A percentile compares a stretch with the other conserved stretches of the same genome.
Evolutionary conservation across 2,797 vertebrate genomes (phyloP).

Genomic region (Cossypha dichroa): DNA sequence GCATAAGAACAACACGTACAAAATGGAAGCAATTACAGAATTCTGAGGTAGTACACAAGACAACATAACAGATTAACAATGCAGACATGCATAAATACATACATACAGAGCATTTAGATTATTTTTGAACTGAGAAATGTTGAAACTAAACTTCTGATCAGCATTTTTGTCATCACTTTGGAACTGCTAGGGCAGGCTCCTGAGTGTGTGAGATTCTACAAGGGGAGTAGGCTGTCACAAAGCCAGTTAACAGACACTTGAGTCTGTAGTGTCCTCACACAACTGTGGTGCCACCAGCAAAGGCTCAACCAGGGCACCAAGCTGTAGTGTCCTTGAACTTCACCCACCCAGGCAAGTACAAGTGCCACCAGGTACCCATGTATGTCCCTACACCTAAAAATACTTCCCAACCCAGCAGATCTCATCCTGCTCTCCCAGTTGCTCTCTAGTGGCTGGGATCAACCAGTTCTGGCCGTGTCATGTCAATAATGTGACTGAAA

Average conservation of each 20-base stretch:
- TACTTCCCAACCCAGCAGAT: background rate
- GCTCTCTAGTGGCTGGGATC: background rate
- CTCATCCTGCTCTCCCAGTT: rapidly evolving
- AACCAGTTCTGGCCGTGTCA: background rate
- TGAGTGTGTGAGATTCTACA: background rate
- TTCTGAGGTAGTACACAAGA: background rate
- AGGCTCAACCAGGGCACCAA: background rate
- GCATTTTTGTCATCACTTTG: background rate
- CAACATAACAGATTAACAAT: background rate
- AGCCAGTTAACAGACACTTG: background rate
- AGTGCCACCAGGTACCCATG: background rate
- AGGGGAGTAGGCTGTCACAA: background rate
- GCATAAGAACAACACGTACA: background rate
- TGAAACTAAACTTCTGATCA: background rate
- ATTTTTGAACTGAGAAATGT: background rate
- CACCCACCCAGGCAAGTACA: background rate
- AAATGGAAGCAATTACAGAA: background rate
- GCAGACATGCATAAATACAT: background rate
- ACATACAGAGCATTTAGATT: background rate
- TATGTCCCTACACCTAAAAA: background rate
- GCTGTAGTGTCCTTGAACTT: background rate
- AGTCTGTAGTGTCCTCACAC: background rate
- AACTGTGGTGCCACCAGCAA: background rate
- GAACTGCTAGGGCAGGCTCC: background rate
- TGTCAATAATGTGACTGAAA: rapidly evolving